A percentile compares a stretch with the other conserved stretches of the same genome.
Evolutionary conservation across 1,140 invertebrate species (phyloP).

Genomic region (Planococcus citri): DNA sequence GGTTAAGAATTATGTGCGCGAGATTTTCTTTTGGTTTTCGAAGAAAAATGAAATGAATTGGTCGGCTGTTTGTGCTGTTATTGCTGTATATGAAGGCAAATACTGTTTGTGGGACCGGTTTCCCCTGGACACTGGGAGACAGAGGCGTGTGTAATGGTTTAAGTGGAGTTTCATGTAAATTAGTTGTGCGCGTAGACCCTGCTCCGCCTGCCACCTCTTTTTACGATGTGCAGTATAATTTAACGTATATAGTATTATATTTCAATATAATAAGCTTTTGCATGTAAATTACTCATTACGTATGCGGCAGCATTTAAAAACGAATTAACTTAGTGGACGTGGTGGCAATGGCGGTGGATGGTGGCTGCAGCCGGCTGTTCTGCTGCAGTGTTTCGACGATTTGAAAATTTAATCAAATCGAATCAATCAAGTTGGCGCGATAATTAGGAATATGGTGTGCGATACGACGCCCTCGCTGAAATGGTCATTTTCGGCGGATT

Average conservation of each 20-base stretch:
- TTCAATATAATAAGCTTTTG: neutral
- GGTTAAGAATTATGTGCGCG: no score
- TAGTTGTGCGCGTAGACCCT: neutral
- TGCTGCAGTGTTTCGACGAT: neutral
- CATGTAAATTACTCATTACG: neutral
- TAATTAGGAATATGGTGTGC: no score
- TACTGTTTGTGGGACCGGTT: neutral
- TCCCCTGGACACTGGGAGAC: no score
- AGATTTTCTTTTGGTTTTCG: no score
- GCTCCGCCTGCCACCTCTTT: neutral
- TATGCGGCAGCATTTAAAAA: constrained; percentile 3
- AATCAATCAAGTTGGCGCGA: neutral
- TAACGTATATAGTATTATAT: neutral
- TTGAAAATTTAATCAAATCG: no score
- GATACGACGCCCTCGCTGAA: no score
- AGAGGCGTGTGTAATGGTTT: neutral
- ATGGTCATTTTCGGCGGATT: no score
- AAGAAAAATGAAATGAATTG: no score
- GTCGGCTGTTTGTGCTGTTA: no score
- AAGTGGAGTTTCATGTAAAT: constrained; percentile 3
- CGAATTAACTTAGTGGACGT: neutral
- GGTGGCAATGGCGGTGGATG: no score
- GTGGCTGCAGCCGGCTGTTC: neutral
- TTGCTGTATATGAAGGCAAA: no score
- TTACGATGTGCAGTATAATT: neutral